A percentile compares a stretch with the other conserved stretches of the same genome.
phyloP scores from a whole-genome alignment of 2,888 invertebrate species.

The Agonopterix arenella region DNA sequence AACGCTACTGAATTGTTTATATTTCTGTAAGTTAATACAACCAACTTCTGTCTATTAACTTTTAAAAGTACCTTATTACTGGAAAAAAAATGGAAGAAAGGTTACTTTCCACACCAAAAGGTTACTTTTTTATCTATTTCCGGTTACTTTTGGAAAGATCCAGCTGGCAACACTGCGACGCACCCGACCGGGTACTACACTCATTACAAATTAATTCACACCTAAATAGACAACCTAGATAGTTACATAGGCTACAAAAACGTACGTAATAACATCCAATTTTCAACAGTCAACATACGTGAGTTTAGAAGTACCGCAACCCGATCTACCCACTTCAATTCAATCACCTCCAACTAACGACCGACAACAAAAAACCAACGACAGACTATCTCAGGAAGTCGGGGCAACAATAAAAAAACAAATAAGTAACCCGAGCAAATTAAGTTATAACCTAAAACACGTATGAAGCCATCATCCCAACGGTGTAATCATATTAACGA shows the following conservation, averaged over 20 bases:
- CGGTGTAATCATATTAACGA: conserved; percentile 77
- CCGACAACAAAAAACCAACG: conserved; percentile 60
- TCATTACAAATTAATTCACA: conserved; percentile 59
- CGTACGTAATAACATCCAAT: conserved; percentile 21
- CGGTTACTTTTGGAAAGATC: no score
- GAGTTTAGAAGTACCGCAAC: conserved; percentile 19
- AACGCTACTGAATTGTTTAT: no score
- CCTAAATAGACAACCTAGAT: conserved; percentile 20
- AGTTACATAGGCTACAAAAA: conserved; percentile 30
- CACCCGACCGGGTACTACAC: conserved; percentile 5
- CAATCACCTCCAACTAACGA: conserved; percentile 72
- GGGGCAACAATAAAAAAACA: conserved; percentile 69
- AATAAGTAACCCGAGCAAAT: conserved; percentile 72
- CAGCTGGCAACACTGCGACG: no score
- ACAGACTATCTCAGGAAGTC: conserved; percentile 73
- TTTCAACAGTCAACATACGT: conserved; percentile 51
- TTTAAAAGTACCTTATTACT: no score
- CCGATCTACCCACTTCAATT: conserved; percentile 65
- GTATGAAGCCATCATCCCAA: conserved; percentile 77
- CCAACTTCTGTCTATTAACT: no score
- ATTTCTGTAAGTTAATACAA: no score
- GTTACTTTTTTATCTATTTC: no score
- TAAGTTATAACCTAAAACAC: conserved; percentile 77
- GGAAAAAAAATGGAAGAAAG: no score
- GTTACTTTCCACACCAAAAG: no score